Percentiles rank a stretch among this genome's conserved stretches.
Conservation (phyloP, 2,113 vertebrate species). For the Stigmatopora nigra region DNA sequence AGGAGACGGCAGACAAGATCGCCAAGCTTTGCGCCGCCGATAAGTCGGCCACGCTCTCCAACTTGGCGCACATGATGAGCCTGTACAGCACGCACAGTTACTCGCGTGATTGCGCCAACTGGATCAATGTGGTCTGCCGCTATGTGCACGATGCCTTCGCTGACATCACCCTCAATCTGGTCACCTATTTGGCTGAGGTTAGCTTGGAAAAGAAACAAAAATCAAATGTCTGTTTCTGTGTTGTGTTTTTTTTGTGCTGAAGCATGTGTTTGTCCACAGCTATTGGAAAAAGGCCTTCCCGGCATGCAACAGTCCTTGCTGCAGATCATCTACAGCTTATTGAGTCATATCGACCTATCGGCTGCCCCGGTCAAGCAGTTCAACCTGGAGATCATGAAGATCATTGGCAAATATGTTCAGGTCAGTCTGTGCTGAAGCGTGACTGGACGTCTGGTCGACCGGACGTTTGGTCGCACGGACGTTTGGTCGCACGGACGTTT, state of each 20-base stretch:
- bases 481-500: no score
- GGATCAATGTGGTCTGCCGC: slow-evolving; percentile 97
- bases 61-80: slow-evolving; percentile 98
- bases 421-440: slow-evolving; percentile 62
- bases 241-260: neutral
- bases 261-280: slow-evolving; percentile 55
- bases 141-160: slow-evolving; percentile 95
- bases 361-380: slow-evolving; percentile 93
- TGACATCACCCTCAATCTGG: slow-evolving; percentile 86
- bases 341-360: slow-evolving; percentile 93
- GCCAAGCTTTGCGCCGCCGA: slow-evolving; percentile 93
- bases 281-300: slow-evolving; percentile 91
- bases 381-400: slow-evolving; percentile 97
- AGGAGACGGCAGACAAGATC: slow-evolving; percentile 95
- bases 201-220: no score
- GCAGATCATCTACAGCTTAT: slow-evolving; percentile 91
- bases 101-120: slow-evolving; percentile 92
- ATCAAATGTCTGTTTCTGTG: neutral
- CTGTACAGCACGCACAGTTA: slow-evolving; percentile 95
- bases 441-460: no score
- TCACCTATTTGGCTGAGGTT: slow-evolving; percentile 96
- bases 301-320: slow-evolving; percentile 94
- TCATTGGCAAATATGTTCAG: slow-evolving; percentile 98
- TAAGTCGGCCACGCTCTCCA: slow-evolving; percentile 86
- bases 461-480: no score